Conservation (phyloP, 2,113 vertebrate species). For the Nothobranchius kuhntae region DNA sequence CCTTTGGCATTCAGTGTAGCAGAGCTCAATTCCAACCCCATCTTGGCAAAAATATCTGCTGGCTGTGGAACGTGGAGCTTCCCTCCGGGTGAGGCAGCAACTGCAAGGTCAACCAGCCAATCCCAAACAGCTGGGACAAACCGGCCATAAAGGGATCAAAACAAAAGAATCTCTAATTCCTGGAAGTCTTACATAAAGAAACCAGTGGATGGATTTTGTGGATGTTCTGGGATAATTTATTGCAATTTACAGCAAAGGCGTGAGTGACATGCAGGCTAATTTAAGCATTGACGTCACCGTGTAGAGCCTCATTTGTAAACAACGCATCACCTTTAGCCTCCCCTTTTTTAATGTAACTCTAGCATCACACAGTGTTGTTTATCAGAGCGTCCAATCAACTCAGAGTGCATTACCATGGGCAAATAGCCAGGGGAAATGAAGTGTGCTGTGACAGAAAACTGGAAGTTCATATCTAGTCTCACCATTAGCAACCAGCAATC, state of each 20-base stretch:
- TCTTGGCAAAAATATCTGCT: constrained; percentile 15
- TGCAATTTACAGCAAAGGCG: background rate
- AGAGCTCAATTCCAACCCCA: constrained; percentile 13
- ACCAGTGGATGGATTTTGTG: background rate
- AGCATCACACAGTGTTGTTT: background rate
- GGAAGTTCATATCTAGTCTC: background rate
- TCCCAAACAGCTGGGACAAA: background rate
- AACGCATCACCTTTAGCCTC: background rate
- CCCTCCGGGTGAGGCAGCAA: constrained; percentile 16
- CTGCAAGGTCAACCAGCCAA: constrained; percentile 36
- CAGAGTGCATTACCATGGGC: background rate
- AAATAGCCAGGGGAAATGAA: constrained; percentile 5
- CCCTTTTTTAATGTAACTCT: background rate
- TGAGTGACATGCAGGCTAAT: background rate
- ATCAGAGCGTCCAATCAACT: constrained; percentile 11
- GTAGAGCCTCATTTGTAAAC: background rate
- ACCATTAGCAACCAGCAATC: background rate
- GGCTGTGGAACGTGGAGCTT: constrained; percentile 9
- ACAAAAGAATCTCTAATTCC: constrained; percentile 2
- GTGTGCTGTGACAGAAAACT: constrained; percentile 11
- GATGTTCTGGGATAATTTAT: background rate
- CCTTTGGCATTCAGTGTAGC: constrained; percentile 14
- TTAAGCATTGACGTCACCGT: background rate
- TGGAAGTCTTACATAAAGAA: background rate
- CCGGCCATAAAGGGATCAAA: constrained; percentile 1